phyloP scores from a whole-genome alignment of 2,888 invertebrate genomes.

The Stegophylla sp. region DNA sequence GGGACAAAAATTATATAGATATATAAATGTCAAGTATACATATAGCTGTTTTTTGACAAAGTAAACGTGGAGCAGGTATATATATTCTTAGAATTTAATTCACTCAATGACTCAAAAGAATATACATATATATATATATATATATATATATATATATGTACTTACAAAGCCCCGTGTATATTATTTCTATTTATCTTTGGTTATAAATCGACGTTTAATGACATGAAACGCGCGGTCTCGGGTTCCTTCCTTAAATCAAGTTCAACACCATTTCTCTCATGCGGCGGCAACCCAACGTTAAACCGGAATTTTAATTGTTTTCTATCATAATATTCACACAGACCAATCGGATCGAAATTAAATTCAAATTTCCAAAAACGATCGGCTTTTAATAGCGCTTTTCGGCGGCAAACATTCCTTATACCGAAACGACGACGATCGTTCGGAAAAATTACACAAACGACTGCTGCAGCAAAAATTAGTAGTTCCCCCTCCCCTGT shows the following conservation, averaged over 20 bases:
- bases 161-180: too few relatives aligned
- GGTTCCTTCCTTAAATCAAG: not conserved
- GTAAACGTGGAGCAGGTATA: too few relatives aligned
- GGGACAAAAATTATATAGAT: too few relatives aligned
- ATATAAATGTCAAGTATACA: too few relatives aligned
- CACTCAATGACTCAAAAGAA: too few relatives aligned
- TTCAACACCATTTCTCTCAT: not conserved
- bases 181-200: too few relatives aligned
- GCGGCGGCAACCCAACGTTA: not conserved
- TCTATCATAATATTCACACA: not conserved
- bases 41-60: too few relatives aligned
- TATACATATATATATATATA: too few relatives aligned
- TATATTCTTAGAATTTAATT: too few relatives aligned
- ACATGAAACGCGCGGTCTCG: not conserved
- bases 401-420: not conserved
- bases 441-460: conserved; percentile 10
- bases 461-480: not conserved
- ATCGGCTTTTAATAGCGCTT: too few relatives aligned
- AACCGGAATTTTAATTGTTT: not conserved
- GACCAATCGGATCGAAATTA: not conserved
- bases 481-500: not conserved
- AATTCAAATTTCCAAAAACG: conserved; percentile 5
- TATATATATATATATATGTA: too few relatives aligned
- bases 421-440: not conserved
- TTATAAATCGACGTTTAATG: not conserved